Percentiles rank a stretch among this genome's conserved stretches.
phyloP scores from a whole-genome alignment of 2,888 invertebrate species.

The Tinea pellionella region DNA sequence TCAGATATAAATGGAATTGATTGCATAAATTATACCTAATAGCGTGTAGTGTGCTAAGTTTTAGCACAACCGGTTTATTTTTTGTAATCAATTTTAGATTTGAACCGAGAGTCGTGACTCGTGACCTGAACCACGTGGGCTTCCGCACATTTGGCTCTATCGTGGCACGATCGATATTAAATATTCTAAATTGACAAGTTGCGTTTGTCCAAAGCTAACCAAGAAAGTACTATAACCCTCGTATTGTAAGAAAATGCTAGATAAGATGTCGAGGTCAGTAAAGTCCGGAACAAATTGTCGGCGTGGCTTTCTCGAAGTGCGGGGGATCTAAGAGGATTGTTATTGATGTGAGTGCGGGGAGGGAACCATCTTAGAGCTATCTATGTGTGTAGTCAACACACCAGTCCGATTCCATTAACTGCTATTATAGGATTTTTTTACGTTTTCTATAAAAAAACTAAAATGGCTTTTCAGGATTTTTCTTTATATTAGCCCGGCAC shows the following conservation, averaged over 20 bases:
- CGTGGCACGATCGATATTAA: not conserved
- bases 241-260: slow-evolving; percentile 18
- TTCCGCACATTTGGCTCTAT: slow-evolving; percentile 35
- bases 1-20: slow-evolving; percentile 35
- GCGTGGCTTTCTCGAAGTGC: slow-evolving; percentile 40
- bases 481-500: too few relatives aligned
- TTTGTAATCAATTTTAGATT: slow-evolving; percentile 60
- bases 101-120: slow-evolving; percentile 39
- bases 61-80: slow-evolving; percentile 22
- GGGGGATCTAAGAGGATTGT: slow-evolving; percentile 48
- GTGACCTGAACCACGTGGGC: slow-evolving; percentile 49
- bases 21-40: slow-evolving; percentile 57
- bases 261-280: slow-evolving; percentile 33
- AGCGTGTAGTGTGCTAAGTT: slow-evolving; percentile 24
- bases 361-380: not conserved
- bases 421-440: not conserved
- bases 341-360: slow-evolving; percentile 37
- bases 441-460: not conserved
- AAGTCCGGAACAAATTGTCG: slow-evolving; percentile 49
- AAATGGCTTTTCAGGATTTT: too few relatives aligned
- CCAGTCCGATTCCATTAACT: not conserved
- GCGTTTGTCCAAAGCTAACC: not conserved
- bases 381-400: not conserved
- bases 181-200: not conserved
- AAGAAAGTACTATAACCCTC: not conserved